Evolutionary conservation across 2,113 vertebrate species (phyloP).

Genomic region (Corythaixoides concolor): DNA sequence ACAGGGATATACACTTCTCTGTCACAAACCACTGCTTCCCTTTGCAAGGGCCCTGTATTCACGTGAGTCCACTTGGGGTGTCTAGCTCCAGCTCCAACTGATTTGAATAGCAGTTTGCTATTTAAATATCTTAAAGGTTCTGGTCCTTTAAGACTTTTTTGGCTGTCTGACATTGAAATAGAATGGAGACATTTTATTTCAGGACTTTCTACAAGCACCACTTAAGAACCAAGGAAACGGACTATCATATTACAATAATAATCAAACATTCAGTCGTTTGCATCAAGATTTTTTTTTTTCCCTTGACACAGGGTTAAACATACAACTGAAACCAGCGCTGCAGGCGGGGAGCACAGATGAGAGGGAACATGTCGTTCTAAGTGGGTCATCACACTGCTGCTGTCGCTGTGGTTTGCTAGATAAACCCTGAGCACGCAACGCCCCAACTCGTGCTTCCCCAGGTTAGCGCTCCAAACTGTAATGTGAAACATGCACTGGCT

Average conservation of each 20-base stretch:
- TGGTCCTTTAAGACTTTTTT: background rate
- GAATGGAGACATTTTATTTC: background rate
- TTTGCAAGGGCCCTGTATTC: background rate
- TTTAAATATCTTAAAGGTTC: background rate
- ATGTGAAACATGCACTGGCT: conserved; percentile 45
- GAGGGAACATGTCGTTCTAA: conserved; percentile 13
- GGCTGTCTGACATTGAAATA: background rate
- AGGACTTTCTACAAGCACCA: background rate
- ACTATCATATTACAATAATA: background rate
- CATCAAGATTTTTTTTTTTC: background rate
- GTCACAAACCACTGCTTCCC: background rate
- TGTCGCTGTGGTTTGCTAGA: background rate
- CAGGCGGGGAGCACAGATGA: background rate
- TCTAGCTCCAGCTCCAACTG: background rate
- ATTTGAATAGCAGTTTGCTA: background rate
- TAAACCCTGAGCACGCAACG: background rate
- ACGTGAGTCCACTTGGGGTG: rapidly evolving
- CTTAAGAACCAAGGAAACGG: background rate
- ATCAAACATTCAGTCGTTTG: background rate
- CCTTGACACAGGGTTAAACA: background rate
- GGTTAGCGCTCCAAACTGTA: background rate
- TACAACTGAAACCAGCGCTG: background rate
- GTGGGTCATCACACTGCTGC: background rate
- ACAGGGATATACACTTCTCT: background rate
- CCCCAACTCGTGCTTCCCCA: background rate